Base-by-base conservation (phyloP, 2,888 invertebrate species). In the Anorthoa munda region DNA sequence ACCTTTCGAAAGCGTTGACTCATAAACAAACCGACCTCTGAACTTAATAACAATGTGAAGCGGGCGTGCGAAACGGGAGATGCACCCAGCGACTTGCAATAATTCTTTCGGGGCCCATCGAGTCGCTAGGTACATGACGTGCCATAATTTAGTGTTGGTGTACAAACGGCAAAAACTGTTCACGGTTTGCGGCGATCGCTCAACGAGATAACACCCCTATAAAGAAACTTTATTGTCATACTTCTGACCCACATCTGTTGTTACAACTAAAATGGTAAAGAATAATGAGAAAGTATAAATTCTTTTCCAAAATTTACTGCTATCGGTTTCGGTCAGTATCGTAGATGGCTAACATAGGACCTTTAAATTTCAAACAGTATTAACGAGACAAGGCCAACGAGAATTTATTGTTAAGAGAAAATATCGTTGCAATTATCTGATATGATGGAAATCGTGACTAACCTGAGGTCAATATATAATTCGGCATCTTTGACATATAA, bases 21-120 rank as follows among this genome's bases (percentile, higher is more conserved):
- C 95, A 94, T 96, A 96, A 96, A 96, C 95, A 94, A 94, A 93
- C 90, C 93, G 94, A 96, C 94, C 95, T 96, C 90, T 95, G 96
- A 96, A 94, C 96, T 95, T 94, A 94, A 95, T 94, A 95, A 95
- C 95, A 96, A 95, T 95, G 94, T 94, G 93, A 94, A 91, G 92
- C 93, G 93, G 93, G 93, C 95, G 96, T 95, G 95, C 95, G 95
- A 95, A 95, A 95, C 94, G 91, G 94, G 92, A 95, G 95, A 96
- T 95, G 94, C 93, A 93, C 92, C 93, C 90, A 90, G 90, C 90
- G 94, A 92, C 92, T 92, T 92, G 94, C 93, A 92, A 95, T 95
- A 95, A 93, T 93, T 95, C 95, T 95, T 95, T 94, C 86, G 83
- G 89, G 87, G 88, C 91, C 92, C 92, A 94, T 94, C 92, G 93